Percentiles rank a stretch among this genome's conserved stretches.
Evolutionary conservation across 2,888 invertebrate species (phyloP).

Genomic region (Zelleria hepariella): DNA sequence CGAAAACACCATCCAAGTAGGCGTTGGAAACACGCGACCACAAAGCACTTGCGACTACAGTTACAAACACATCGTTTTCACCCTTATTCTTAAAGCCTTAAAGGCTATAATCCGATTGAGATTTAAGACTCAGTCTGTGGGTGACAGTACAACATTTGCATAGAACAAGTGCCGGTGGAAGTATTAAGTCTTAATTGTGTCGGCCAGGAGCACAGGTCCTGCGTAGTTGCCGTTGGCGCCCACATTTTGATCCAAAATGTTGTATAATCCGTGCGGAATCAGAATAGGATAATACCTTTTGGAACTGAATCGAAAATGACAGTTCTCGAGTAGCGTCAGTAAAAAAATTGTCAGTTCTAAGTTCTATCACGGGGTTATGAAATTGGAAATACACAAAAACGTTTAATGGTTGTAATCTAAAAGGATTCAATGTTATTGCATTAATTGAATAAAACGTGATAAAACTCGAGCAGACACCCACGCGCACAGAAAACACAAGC

Average conservation of each 20-base stretch:
- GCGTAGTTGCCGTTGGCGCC: constrained; percentile 18
- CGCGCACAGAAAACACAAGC: too few species aligned
- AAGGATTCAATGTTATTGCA: too few species aligned
- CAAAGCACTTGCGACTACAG: not conserved
- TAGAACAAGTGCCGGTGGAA: constrained; percentile 63
- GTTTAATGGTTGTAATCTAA: too few species aligned
- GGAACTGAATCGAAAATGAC: too few species aligned
- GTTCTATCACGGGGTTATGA: too few species aligned
- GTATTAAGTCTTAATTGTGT: constrained; percentile 71
- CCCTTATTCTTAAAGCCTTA: not conserved
- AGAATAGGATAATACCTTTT: too few species aligned
- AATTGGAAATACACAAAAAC: too few species aligned
- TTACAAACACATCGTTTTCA: not conserved
- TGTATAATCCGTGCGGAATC: too few species aligned
- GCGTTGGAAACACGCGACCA: constrained; percentile 60
- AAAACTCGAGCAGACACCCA: too few species aligned
- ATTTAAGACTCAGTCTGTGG: not conserved
- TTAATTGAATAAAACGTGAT: too few species aligned
- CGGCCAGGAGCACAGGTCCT: constrained; percentile 38
- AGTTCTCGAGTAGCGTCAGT: too few species aligned
- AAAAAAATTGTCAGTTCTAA: too few species aligned
- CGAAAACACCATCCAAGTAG: constrained; percentile 32
- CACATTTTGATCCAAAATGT: not conserved
- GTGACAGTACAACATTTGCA: constrained; percentile 50
- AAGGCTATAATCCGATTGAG: not conserved